A percentile compares a stretch with the other conserved stretches of the same genome.
Conservation (phyloP, 2,113 vertebrate genomes). For the Oncorhynchus masou region DNA sequence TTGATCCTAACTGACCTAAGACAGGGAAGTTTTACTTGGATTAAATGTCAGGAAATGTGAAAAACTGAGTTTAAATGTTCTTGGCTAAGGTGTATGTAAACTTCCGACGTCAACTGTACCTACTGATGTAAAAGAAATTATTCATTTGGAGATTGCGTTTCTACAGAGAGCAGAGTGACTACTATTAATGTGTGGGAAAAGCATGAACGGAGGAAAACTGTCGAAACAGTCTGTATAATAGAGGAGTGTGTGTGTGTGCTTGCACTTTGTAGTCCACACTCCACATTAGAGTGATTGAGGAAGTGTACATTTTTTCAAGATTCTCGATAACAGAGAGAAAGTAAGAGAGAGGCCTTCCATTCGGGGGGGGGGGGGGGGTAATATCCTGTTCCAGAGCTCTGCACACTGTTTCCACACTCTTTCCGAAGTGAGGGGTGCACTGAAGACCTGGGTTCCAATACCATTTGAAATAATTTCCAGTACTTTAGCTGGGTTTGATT, state of each 20-base stretch:
- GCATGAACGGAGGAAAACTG: not conserved
- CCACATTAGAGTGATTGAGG: conserved; percentile 21
- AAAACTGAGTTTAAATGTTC: no score
- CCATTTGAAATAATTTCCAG: no score
- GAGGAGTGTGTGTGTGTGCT: not conserved
- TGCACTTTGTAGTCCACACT: conserved; percentile 10
- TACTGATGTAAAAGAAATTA: conserved; percentile 18
- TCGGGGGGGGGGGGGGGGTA: conserved; percentile 27
- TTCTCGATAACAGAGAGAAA: conserved; percentile 29
- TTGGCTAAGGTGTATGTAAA: no score
- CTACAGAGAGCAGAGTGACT: not conserved
- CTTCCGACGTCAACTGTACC: not conserved
- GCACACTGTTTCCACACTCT: conserved; percentile 56
- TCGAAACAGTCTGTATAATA: not conserved
- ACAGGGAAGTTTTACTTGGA: no score
- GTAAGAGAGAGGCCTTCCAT: conserved; percentile 27
- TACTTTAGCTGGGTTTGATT: no score
- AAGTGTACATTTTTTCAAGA: conserved; percentile 39
- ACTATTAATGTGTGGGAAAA: conserved; percentile 13
- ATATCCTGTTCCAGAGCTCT: conserved; percentile 40
- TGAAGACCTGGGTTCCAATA: not conserved
- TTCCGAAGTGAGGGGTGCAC: conserved; percentile 57
- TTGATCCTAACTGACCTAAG: no score
- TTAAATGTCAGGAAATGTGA: no score
- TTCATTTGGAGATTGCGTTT: conserved; percentile 1